Conservation (phyloP, 2,797 vertebrate species). For the Agapornis canus region DNA sequence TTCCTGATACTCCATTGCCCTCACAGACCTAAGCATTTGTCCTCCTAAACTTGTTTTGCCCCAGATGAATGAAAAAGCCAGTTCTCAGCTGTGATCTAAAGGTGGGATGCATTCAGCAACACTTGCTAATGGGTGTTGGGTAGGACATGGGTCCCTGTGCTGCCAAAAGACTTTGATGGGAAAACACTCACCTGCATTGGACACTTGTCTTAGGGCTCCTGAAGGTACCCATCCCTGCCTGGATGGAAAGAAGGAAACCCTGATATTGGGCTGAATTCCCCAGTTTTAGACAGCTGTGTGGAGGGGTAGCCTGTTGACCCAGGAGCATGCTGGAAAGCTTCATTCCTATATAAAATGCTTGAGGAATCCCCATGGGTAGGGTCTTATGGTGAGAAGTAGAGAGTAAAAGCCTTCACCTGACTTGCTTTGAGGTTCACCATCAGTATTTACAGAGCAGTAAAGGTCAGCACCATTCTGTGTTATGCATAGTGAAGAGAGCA, state of each 20-base stretch:
- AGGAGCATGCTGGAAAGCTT: not conserved
- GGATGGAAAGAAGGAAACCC: not conserved
- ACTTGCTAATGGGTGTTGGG: not conserved
- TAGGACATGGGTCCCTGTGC: not conserved
- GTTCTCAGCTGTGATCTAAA: not conserved
- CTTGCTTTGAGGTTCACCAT: not conserved
- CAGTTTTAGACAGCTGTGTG: not conserved
- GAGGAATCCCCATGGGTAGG: rapidly evolving
- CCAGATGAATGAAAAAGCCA: not conserved
- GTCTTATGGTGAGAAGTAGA: not conserved
- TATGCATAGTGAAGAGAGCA: not conserved
- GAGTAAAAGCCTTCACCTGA: not conserved
- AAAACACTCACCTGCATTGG: not conserved
- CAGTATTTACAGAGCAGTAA: not conserved
- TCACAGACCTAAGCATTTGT: not conserved
- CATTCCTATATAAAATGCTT: not conserved
- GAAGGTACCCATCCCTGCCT: not conserved
- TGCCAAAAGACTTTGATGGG: not conserved
- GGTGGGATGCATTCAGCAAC: not conserved
- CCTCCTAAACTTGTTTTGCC: not conserved
- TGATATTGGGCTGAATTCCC: not conserved
- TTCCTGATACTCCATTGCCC: not conserved
- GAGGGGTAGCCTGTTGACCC: not conserved
- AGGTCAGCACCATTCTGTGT: not conserved
- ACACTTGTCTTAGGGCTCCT: not conserved